Evolutionary conservation across 2,113 vertebrate genomes (phyloP).

Genomic region (Varanus komodoensis): DNA sequence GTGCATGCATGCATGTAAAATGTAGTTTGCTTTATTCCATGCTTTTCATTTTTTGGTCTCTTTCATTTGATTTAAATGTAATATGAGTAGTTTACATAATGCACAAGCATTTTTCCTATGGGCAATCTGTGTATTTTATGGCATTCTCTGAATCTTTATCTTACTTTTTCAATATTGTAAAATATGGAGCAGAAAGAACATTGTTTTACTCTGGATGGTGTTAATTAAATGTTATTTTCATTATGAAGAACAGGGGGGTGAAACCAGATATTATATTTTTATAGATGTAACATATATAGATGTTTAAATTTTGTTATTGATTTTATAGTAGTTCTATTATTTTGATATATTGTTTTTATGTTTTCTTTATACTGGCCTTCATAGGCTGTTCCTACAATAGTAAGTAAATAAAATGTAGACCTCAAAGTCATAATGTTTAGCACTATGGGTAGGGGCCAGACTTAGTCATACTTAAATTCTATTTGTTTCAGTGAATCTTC

Average conservation of each 20-base stretch:
- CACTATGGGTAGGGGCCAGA: not conserved
- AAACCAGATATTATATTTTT: not conserved
- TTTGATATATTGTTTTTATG: not conserved
- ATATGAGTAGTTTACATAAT: not conserved
- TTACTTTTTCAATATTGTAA: not conserved
- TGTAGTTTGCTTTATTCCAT: conserved; percentile 17
- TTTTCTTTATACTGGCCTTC: not conserved
- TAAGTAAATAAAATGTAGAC: not conserved
- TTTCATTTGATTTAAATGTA: not conserved
- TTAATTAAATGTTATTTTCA: conserved; percentile 22
- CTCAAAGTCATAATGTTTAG: not conserved
- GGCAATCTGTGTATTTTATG: not conserved
- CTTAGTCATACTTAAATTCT: too few relatives aligned
- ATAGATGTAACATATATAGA: not conserved
- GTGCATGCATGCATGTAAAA: conserved; percentile 28
- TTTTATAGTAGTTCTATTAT: not conserved
- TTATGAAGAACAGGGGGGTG: not conserved
- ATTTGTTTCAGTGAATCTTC: too few relatives aligned
- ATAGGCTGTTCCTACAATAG: not conserved
- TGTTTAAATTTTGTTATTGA: not conserved
- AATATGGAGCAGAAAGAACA: conserved; percentile 9
- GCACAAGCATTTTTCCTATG: not conserved
- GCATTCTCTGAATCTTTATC: not conserved
- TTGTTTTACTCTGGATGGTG: not conserved
- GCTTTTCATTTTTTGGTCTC: not conserved